A percentile compares a stretch with the other conserved stretches of the same genome.
Conservation (phyloP, 2,888 invertebrate species). For the Drosophila ustulata region DNA sequence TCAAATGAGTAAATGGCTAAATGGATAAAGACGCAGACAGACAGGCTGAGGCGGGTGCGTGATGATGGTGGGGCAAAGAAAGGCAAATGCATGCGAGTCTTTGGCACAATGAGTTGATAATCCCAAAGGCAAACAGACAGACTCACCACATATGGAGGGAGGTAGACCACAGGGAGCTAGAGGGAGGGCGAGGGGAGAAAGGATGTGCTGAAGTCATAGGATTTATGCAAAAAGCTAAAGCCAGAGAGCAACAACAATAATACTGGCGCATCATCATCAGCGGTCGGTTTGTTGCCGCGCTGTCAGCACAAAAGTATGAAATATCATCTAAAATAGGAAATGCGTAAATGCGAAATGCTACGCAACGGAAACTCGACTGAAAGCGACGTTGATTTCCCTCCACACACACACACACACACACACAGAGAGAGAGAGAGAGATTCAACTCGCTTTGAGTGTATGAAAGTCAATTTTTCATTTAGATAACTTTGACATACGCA, state of each 20-base stretch:
- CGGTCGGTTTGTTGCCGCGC: constrained; percentile 57
- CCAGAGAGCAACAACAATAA: constrained; percentile 80
- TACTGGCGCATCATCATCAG: constrained; percentile 79
- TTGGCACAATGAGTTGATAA: constrained; percentile 76
- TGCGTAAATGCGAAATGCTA: constrained; percentile 79
- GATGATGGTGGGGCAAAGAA: neutral
- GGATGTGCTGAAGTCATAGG: constrained; percentile 13
- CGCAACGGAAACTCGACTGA: constrained; percentile 74
- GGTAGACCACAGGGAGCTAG: neutral
- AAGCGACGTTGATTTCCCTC: constrained; percentile 61
- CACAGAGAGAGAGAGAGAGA: neutral
- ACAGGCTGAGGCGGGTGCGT: constrained; percentile 2
- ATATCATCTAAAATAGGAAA: constrained; percentile 81
- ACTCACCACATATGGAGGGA: constrained; percentile 12
- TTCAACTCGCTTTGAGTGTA: constrained; percentile 43
- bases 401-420: constrained; percentile 8
- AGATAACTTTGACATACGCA: constrained; percentile 80
- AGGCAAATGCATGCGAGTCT: constrained; percentile 38
- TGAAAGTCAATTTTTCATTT: constrained; percentile 80
- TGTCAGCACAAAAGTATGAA: constrained; percentile 78
- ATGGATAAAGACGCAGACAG: constrained; percentile 48
- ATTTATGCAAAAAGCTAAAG: constrained; percentile 63
- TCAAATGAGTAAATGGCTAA: constrained; percentile 62
- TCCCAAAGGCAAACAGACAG: constrained; percentile 69
- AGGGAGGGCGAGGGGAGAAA: neutral